A percentile compares a stretch with the other conserved stretches of the same genome.
Conservation (phyloP, 1,140 invertebrate species). For the Neodiprion fabricii region DNA sequence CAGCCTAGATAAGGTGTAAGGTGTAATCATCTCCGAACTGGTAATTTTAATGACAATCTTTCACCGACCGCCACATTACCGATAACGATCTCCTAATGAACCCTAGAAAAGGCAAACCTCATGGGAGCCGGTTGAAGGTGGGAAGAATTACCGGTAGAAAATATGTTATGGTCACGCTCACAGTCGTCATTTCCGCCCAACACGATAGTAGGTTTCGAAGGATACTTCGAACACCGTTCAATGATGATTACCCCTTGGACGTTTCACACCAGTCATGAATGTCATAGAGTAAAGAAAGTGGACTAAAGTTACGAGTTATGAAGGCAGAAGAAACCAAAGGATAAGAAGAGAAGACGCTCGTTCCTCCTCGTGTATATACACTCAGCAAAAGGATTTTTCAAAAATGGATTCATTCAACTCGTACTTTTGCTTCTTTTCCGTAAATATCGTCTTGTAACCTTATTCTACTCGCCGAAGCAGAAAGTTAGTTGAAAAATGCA, state of each 20-base stretch:
- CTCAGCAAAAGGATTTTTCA: neutral
- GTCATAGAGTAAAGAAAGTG: neutral
- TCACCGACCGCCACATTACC: neutral
- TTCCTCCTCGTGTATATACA: no score
- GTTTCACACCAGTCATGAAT: neutral
- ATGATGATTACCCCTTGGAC: conserved; percentile 1
- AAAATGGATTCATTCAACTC: neutral
- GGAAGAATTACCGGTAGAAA: neutral
- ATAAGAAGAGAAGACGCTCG: neutral
- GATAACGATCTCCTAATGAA: conserved; percentile 27
- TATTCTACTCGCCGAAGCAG: no score
- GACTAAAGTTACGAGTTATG: no score
- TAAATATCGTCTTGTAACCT: no score
- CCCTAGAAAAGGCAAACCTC: neutral
- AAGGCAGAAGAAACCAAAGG: neutral
- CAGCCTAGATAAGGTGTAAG: conserved; percentile 20
- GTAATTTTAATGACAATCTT: conserved; percentile 33
- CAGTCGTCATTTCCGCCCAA: neutral
- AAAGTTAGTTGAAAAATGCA: no score
- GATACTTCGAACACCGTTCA: neutral
- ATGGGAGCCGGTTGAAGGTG: neutral
- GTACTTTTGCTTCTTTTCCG: no score
- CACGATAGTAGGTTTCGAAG: neutral
- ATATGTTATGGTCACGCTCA: neutral
- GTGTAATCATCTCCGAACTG: conserved; percentile 30